phyloP scores from a whole-genome alignment of 1,140 invertebrate genomes.

The Gonioctena quinquepunctata region DNA sequence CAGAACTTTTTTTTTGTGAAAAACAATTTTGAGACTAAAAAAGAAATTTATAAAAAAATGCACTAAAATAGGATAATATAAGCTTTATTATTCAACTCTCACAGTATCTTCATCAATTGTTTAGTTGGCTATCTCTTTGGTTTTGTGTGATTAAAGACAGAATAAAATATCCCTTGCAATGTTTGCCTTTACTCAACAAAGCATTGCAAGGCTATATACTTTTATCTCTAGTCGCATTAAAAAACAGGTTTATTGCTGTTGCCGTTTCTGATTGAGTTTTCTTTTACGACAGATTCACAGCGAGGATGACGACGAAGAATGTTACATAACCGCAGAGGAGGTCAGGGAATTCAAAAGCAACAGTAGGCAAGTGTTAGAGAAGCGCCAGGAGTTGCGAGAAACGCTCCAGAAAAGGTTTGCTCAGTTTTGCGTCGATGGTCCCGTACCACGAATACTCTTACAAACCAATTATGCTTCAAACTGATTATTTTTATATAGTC shows the following conservation, averaged over 20 bases:
- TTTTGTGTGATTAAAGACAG: no score
- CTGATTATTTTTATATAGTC: slow-evolving; percentile 32
- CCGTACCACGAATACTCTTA: slow-evolving; percentile 48
- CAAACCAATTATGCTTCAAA: slow-evolving; percentile 51
- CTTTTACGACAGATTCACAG: slow-evolving; percentile 59
- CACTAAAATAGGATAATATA: no score
- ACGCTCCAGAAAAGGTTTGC: slow-evolving; percentile 81
- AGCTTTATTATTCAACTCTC: no score
- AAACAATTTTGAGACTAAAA: no score
- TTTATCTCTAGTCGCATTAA: no score
- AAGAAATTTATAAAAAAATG: no score
- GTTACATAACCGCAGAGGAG: slow-evolving; percentile 86
- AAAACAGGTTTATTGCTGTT: background rate
- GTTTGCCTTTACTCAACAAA: no score
- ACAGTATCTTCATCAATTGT: no score
- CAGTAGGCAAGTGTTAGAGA: slow-evolving; percentile 72
- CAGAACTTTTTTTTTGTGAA: no score
- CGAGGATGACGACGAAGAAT: slow-evolving; percentile 73
- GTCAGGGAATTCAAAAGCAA: slow-evolving; percentile 77
- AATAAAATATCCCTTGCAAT: no score
- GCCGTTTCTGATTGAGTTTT: background rate
- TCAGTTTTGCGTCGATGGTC: slow-evolving; percentile 69
- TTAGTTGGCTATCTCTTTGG: no score
- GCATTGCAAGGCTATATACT: no score
- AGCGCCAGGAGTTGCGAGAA: slow-evolving; percentile 80